These are phyloP conservation scores for Salvelinus namaycush DNA, from an alignment of 2,113 vertebrate species.

Conservation along the genomic window DNA sequence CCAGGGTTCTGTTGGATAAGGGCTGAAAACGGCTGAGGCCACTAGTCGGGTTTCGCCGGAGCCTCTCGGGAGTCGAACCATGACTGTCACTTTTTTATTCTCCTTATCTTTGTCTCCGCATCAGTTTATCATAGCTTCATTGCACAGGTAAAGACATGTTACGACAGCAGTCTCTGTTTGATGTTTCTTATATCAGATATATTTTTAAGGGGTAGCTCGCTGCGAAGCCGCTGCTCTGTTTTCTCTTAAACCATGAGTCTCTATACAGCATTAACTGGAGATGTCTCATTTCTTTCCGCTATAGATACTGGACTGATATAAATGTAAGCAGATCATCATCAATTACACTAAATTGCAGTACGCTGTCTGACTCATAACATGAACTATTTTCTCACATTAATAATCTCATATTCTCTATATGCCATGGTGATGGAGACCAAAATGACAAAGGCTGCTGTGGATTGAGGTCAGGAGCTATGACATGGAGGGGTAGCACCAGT, in stretches of 20 bases:
- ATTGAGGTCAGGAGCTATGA: slow-evolving; percentile 50
- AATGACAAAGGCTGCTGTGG: slow-evolving; percentile 59
- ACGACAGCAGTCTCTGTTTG: slow-evolving; percentile 78
- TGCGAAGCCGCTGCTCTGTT: background rate
- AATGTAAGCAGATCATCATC: slow-evolving; percentile 48
- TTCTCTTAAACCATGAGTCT: slow-evolving; percentile 35
- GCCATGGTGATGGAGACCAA: slow-evolving; percentile 61
- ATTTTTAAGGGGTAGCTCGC: slow-evolving; percentile 11
- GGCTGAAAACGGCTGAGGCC: slow-evolving; percentile 41
- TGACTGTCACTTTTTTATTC: slow-evolving; percentile 49
- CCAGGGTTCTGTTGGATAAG: slow-evolving; percentile 46
- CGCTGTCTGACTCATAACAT: slow-evolving; percentile 53
- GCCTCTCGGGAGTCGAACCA: slow-evolving; percentile 44
- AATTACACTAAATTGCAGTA: slow-evolving; percentile 57
- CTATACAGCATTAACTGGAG: slow-evolving; percentile 49
- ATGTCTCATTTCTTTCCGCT: slow-evolving; percentile 35
- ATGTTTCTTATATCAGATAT: slow-evolving; percentile 54
- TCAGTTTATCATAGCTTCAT: slow-evolving; percentile 68
- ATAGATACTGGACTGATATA: slow-evolving; percentile 48
- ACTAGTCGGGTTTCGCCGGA: slow-evolving; percentile 26
- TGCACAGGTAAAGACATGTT: slow-evolving; percentile 60
- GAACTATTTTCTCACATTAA: slow-evolving; percentile 38
- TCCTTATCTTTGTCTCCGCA: slow-evolving; percentile 41
- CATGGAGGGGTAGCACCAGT: slow-evolving; percentile 39
- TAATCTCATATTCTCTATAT: slow-evolving; percentile 48